Base-by-base conservation (phyloP, 2,113 vertebrate genomes). In the Empidonax traillii region DNA sequence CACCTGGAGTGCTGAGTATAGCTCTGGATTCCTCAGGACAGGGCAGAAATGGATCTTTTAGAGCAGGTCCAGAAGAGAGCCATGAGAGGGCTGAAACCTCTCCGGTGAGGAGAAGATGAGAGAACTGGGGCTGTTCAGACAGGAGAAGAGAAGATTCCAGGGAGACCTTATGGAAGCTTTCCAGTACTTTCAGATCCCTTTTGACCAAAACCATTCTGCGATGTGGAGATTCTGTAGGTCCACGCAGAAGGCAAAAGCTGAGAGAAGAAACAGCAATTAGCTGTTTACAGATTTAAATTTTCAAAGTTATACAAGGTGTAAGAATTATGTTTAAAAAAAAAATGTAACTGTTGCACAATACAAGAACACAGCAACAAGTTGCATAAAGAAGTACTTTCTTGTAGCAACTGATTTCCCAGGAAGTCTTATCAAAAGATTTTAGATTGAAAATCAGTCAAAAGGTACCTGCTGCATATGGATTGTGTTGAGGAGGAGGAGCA, bases 21-120 rank as follows among this genome's bases (percentile, higher is more conserved):
- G 47, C 25, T 67, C 22, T 58, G n/a, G 35, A 7, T 12, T 33
- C 12, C 20, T 2, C 76, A 47, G 20, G 3, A 37, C n/a, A 52
- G 27, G 59, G 47, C 12, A 41, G 65, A 37, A 4, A 15, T 27
- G 4, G 33, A 67, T 4, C 15, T 77, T 33, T 66, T 18, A 1
- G 14, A 56, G 37, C 5, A 11, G 10, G 1, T 43, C 46, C 74
- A 76, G 63, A 37, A 68, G 8, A 87, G 24, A 12, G 13, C 18
- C 35, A 55, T 0, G 0, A 31, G 9, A 52, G n/a, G 14, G 8
- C 33, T 92, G 53, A 27, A 80, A 10, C 3, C 14, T 61, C 23
- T 41, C 3, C 33, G 18, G 0, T 28, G 27, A 58, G 9, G 23
- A 39, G 9, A 92, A 19, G 4, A n/a, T 82, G 61, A 51, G 31